A percentile compares a stretch with the other conserved stretches of the same genome.
Conservation (phyloP, 2,113 vertebrate species). For the Ranitomeya variabilis region DNA sequence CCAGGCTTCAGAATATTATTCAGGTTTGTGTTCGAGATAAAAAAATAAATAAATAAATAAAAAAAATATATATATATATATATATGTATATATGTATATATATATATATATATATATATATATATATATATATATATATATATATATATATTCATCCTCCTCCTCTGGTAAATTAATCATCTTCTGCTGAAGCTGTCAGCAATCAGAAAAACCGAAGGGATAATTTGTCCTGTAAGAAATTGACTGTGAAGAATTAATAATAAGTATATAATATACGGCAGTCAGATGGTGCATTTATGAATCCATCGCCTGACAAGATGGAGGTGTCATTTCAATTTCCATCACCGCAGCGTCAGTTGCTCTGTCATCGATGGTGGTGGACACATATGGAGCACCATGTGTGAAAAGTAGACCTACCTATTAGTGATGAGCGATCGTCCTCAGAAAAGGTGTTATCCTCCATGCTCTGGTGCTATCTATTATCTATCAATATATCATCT, state of each 20-base stretch:
- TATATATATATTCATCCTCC: not conserved
- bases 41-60: not conserved
- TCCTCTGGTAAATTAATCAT: slow-evolving; percentile 21
- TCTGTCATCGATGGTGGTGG: not conserved
- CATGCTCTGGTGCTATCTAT: too few species aligned
- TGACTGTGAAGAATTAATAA: slow-evolving; percentile 38
- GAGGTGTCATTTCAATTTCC: not conserved
- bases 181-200: slow-evolving; percentile 14
- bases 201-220: slow-evolving; percentile 6
- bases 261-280: not conserved
- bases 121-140: not conserved
- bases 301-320: not conserved
- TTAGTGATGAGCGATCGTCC: too few species aligned
- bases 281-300: slow-evolving; percentile 11
- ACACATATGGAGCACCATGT: too few species aligned
- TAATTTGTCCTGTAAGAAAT: slow-evolving; percentile 45
- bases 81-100: not conserved
- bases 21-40: not conserved
- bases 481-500: slow-evolving; percentile 6
- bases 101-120: not conserved
- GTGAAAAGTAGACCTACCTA: too few species aligned
- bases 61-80: not conserved
- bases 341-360: not conserved
- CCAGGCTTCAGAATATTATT: too few species aligned
- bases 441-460: too few species aligned